These are phyloP conservation scores for Pteruthius melanotis DNA, from an alignment of 2,113 vertebrate genomes.

Conservation along the genomic window DNA sequence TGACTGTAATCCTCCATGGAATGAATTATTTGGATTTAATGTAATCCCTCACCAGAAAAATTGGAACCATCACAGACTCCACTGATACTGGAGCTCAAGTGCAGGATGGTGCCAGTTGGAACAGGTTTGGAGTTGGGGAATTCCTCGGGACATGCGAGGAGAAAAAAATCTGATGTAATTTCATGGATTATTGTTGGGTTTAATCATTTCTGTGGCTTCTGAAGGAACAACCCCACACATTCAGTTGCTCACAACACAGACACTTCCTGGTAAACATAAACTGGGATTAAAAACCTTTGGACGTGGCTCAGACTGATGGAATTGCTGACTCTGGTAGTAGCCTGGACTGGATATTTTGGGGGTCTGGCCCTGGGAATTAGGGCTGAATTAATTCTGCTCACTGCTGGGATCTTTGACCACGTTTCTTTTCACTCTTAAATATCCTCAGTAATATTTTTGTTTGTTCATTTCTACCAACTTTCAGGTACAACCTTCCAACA, in stretches of 20 bases:
- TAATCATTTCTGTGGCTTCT: conserved; percentile 33
- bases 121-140: conserved; percentile 24
- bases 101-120: conserved; percentile 50
- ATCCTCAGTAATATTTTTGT: background rate
- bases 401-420: background rate
- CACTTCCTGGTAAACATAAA: background rate
- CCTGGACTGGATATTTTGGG: background rate
- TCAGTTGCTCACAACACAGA: background rate
- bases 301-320: background rate
- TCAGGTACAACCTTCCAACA: background rate
- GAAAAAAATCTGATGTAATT: conserved; percentile 27
- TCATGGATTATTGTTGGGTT: conserved; percentile 5
- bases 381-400: background rate
- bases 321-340: background rate
- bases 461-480: background rate
- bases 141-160: conserved; percentile 4
- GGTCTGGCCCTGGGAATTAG: background rate
- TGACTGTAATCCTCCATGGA: background rate
- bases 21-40: conserved; percentile 36
- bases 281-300: background rate
- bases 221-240: background rate
- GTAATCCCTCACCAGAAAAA: conserved; percentile 40
- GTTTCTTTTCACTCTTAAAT: background rate
- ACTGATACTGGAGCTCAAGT: conserved; percentile 33
- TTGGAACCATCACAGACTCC: conserved; percentile 26